Percentiles rank a stretch among this genome's conserved stretches.
These are phyloP conservation scores for Pollenia angustigena DNA, from an alignment of 2,888 invertebrate genomes.

Conservation along the genomic window DNA sequence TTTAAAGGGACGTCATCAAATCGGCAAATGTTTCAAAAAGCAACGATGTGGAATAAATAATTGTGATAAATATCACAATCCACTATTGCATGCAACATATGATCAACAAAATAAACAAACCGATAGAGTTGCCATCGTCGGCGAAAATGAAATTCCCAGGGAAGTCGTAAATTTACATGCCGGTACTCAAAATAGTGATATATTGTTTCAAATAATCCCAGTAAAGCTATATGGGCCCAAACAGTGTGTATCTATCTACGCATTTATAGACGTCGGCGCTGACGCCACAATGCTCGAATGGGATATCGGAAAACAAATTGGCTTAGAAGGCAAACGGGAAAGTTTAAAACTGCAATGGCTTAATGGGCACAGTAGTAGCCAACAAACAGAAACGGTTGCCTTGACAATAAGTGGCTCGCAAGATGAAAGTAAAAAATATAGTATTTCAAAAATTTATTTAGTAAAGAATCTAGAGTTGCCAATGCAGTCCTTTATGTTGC, in stretches of 20 bases:
- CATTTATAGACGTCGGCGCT: constrained; percentile 56
- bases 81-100: constrained; percentile 22
- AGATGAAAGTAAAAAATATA: background rate
- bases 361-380: constrained; percentile 31
- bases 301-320: constrained; percentile 13
- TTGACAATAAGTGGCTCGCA: constrained; percentile 17
- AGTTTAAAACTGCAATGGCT: constrained; percentile 51
- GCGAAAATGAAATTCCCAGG: constrained; percentile 13
- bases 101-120: constrained; percentile 32
- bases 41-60: constrained; percentile 36
- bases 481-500: background rate
- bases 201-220: constrained; percentile 58
- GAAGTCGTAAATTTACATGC: background rate
- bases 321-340: constrained; percentile 13
- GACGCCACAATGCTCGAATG: constrained; percentile 39
- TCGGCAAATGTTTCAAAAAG: constrained; percentile 41
- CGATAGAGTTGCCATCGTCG: no score
- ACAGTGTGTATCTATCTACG: constrained; percentile 5
- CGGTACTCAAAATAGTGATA: constrained; percentile 5
- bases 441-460: background rate
- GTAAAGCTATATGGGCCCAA: constrained; percentile 46
- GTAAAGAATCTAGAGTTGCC: constrained; percentile 15
- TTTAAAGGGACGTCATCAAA: constrained; percentile 49
- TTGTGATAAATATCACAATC: background rate
- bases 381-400: constrained; percentile 27